Evolutionary conservation across 2,888 invertebrate genomes (phyloP), one percentile per base, ranked within the genome.

Genomic region (Epistrophe grossulariae): DNA sequence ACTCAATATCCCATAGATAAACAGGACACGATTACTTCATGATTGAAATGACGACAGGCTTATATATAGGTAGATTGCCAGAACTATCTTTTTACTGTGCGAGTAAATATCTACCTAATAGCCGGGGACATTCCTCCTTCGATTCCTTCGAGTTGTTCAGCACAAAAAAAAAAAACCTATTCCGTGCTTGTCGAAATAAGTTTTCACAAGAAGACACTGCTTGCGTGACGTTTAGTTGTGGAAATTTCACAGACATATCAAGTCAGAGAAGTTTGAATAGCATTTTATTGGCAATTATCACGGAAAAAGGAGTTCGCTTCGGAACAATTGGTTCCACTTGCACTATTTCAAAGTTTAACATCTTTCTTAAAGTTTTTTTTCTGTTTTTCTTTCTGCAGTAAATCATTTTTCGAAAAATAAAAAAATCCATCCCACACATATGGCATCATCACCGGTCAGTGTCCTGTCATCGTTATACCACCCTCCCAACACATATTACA

Each of bases 1-100:
- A 87, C 83, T 83, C 64, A 87, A 87, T 87, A 87, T 83, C 71
- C 31, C 28, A 48, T 83, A 79, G 85, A 87, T 83, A 71, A 83
- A 82, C 79, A 76, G 71, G 82, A 79, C 78, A 78, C 62, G 72
- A 60, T 72, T 48, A 68, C 70, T 52, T 35, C 15, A 43, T n/a
- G 45, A 38, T 24, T 40, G 17, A 70, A 70, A 57, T 50, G 45
- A 59, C 57, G 31, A 64, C 40, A 70, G 31, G n/a, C n/a, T 6
- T 31, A 5, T 31, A 31, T 31, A 5, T 31, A 31, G 4, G 0
- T 43, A 48, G 48, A 50, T 50, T 50, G 50, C 19, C 4, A 50
- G 48, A 9, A 48, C 45, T n/a, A 7, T n/a, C 8, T n/a, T n/a
- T n/a, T n/a, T n/a, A n/a, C n/a, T 43, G 1, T 15, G 15, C 43